phyloP scores from a whole-genome alignment of 2,113 vertebrate genomes.

The Equus przewalskii region DNA sequence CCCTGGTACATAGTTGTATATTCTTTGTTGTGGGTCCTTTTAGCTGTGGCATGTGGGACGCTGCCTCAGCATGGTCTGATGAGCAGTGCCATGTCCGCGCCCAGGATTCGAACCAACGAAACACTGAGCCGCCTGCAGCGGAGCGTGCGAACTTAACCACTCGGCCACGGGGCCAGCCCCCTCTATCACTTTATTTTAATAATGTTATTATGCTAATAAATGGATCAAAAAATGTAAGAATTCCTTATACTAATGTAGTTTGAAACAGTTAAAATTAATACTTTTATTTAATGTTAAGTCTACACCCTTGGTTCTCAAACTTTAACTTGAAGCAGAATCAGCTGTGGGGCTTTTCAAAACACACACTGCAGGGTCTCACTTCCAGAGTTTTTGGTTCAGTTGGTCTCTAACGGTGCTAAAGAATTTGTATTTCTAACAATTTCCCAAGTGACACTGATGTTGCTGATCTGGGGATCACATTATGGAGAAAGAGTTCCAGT shows the following conservation, averaged over 20 bases:
- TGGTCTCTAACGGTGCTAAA: background rate
- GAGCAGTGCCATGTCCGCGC: no score
- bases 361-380: background rate
- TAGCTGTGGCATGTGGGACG: no score
- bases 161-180: no score
- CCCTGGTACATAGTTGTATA: no score
- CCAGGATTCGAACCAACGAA: no score
- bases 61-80: no score
- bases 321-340: background rate
- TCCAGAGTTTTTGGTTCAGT: background rate
- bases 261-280: constrained; percentile 13
- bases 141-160: no score
- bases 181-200: background rate
- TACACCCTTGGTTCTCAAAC: background rate
- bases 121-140: no score
- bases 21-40: no score
- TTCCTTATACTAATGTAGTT: background rate
- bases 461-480: background rate
- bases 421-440: background rate
- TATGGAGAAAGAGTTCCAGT: background rate
- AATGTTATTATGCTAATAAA: background rate
- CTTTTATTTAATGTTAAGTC: background rate
- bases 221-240: background rate
- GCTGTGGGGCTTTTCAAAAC: background rate
- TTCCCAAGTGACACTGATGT: background rate